Evolutionary conservation across 2,113 vertebrate genomes (phyloP).

Genomic region (Tragelaphus scriptus): DNA sequence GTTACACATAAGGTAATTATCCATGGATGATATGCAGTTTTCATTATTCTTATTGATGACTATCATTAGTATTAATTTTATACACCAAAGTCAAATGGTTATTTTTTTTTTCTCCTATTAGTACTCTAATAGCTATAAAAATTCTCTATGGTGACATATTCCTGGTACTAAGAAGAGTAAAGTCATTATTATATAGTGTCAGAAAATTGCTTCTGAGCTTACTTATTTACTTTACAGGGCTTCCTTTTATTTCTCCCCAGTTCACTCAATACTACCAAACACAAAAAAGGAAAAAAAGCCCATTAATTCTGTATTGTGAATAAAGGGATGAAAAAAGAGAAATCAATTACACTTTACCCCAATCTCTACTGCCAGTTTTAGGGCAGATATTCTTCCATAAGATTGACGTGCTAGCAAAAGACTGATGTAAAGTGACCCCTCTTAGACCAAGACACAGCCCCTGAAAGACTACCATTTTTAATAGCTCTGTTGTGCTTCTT

Average conservation of each 20-base stretch:
- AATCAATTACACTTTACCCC: background rate
- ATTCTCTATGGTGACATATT: background rate
- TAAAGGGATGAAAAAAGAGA: background rate
- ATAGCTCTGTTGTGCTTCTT: background rate
- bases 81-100: background rate
- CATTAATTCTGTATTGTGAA: background rate
- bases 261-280: background rate
- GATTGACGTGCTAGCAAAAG: background rate
- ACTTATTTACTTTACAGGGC: background rate
- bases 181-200: background rate
- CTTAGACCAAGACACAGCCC: background rate
- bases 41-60: constrained; percentile 57
- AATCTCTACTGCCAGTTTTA: background rate
- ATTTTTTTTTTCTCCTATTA: background rate
- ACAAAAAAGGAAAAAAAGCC: background rate
- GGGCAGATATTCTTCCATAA: background rate
- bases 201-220: background rate
- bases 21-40: constrained; percentile 41
- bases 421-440: background rate
- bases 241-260: background rate
- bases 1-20: constrained; percentile 39
- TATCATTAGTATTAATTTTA: constrained; percentile 46
- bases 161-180: background rate
- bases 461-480: background rate
- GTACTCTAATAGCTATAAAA: background rate